Base-by-base conservation (phyloP, 2,888 invertebrate species). In the Syrista parreyssii region DNA sequence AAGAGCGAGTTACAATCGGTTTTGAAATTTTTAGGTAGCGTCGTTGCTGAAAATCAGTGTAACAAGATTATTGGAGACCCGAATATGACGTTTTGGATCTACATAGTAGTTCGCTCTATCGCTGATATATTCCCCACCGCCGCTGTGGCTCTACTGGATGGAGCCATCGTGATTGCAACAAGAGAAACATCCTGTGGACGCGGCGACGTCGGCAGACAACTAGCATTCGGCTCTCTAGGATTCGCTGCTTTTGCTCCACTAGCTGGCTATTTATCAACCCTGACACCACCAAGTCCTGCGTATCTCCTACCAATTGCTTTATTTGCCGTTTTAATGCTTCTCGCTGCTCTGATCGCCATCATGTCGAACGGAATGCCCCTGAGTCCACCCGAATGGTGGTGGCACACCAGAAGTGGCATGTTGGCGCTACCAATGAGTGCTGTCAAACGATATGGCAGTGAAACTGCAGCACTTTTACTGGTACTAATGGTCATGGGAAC, bases 351-450 rank as follows among this genome's bases (percentile, higher is more conserved):
- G 31, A 79, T 90, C 4, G 89, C 89, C 1, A 77, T 90, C 12
- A 82, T 78, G 11, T 86, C 91, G 4, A 86, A 94, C 4, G 93
- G 93, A 83, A 96, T 96, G 95, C 96, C 96, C 1, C 91, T 96
- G 12, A 95, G 96, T 85, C 96, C 96, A 1, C 96, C 96, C 0
- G 96, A 96, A 91, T 96, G 96, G 96, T 96, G 96, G 96, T 96
- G 96, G 96, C 96, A 96, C 87, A 96, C 96, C 3, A 93, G 95
- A 86, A 95, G 95, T 12, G 96, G 96, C 68, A 94, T 95, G 92
- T 88, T 96, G 78, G 95, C 96, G 12, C 92, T 96, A 88, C 96
- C 96, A n/a, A 95, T 96, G 96, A 96, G 95, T 82, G 94, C 95
- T 11, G 94, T 96, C 75, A 93, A 96, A 68, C 94, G 95, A 75